phyloP scores from a whole-genome alignment of 2,113 vertebrate genomes.

The Thunnus thynnus region DNA sequence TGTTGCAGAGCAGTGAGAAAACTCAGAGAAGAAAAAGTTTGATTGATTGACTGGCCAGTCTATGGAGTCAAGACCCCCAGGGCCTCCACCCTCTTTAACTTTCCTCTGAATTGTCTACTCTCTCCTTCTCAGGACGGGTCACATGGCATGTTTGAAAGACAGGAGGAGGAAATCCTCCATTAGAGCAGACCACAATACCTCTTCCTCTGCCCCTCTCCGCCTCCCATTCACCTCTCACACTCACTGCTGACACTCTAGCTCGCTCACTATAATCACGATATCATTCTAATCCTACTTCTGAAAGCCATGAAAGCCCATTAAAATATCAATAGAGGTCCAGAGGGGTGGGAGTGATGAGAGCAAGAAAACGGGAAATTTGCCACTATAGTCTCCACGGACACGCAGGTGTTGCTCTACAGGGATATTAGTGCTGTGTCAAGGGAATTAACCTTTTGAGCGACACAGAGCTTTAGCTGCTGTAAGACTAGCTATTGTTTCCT shows the following conservation, averaged over 20 bases:
- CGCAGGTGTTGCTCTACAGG: slow-evolving; percentile 43
- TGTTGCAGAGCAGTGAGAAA: slow-evolving; percentile 25
- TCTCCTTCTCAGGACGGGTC: slow-evolving; percentile 50
- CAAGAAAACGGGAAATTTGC: neutral
- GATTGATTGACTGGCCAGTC: slow-evolving; percentile 54
- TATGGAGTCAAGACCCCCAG: slow-evolving; percentile 29
- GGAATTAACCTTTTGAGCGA: slow-evolving; percentile 58
- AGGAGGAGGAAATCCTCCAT: slow-evolving; percentile 81
- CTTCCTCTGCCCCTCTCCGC: slow-evolving; percentile 67
- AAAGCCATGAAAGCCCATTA: slow-evolving; percentile 65
- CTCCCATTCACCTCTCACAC: slow-evolving; percentile 73
- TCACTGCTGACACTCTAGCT: slow-evolving; percentile 42
- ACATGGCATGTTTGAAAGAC: slow-evolving; percentile 61
- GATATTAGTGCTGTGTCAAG: slow-evolving; percentile 49
- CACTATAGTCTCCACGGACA: neutral
- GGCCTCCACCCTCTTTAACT: slow-evolving; percentile 35
- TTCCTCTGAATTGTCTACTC: slow-evolving; percentile 43
- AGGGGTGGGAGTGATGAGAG: slow-evolving; percentile 32
- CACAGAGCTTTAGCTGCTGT: slow-evolving; percentile 38
- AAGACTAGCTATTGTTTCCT: slow-evolving; percentile 59
- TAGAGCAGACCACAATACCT: slow-evolving; percentile 69
- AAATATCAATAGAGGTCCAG: slow-evolving; percentile 59
- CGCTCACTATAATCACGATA: slow-evolving; percentile 54
- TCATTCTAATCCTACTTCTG: slow-evolving; percentile 54
- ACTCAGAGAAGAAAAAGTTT: slow-evolving; percentile 20